Base-by-base conservation (phyloP, 2,113 vertebrate genomes). In the Upupa epops region DNA sequence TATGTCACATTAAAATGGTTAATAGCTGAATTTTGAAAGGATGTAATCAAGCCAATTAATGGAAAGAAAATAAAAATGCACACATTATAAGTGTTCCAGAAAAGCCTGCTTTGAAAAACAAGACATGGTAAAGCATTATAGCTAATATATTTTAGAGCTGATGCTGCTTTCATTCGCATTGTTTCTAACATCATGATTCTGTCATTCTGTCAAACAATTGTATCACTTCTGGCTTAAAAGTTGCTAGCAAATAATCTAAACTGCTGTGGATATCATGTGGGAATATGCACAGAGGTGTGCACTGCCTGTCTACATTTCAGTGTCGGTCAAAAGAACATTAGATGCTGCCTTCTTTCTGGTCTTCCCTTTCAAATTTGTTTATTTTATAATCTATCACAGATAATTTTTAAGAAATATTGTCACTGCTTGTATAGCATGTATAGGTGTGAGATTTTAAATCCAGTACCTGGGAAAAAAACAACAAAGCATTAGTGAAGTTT, bases 1-100 rank as follows among this genome's bases (percentile, higher is more conserved):
- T 64, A 77, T 79, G 87, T 86, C 84, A 90, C 51, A 90, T 64
- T 65, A 92, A 63, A 69, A 56, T 70, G 54, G 84, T 91, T 94
- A 93, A 93, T 85, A 86, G 95, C 34, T 68, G 25, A 66, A 91
- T 94, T 92, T 72, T 87, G 90, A 86, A 92, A 94, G 88, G 46
- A 87, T 76, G 76, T 82, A 92, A 96, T 95, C 60, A 76, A 95
- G 93, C 78, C n/a, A 95, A 91, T 93, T 94, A 96, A 94, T 77
- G 31, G 61, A 94, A 92, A 93, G 72, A 96, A 83, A 95, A 94
- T 65, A 13, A 79, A 95, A 88, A 75, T 74, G 54, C 70, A 69
- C 86, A 60, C 45, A 56, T 49, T 66, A 45, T 29, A 86, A 66
- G 42, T 89, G 89, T 94, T 94, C 95, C 88, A 90, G 75, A 94